Base-by-base conservation (phyloP, 2,797 vertebrate genomes). In the Chelon auratus region DNA sequence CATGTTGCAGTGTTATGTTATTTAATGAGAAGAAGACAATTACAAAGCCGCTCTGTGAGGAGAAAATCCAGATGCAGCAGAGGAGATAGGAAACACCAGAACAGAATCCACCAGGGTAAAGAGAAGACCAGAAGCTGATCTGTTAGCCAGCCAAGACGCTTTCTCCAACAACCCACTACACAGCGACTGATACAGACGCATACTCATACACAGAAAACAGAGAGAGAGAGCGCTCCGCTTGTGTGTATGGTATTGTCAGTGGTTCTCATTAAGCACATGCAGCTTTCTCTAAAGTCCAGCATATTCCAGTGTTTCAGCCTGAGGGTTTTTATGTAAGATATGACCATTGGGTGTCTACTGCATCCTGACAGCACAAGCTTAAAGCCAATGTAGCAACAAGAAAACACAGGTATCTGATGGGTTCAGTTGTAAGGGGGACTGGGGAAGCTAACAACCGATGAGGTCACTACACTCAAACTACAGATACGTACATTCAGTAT, bases 81-180 rank as follows among this genome's bases (percentile, higher is more conserved):
- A 45, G 47, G 47, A 47, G 60, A 52, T 17, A 60, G 53, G 53
- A 78, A 78, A 30, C 53, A 54, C 26, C 33, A 7, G 39, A 81
- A 54, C 62, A 67, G 1, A 11, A 67, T 80, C 60, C 83, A 79
- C 72, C 61, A 59, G 71, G 66, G 68, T 48, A n/a, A 18, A 75
- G 48, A 82, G 43, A 86, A 83, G 68, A 73, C 72, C 47, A 17
- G 66, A 13, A 15, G 67, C 70, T 72, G 14, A 72, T 77, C 58
- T 55, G 51, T 63, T 65, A 75, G 58, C 83, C 79, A 82, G 75
- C 68, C 57, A 47, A 58, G 64, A 70, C 30, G 30, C 54, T 59
- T 47, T 42, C 39, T 9, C 45, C 60, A 56, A 59, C 10, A 45
- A 51, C 43, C 39, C 64, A 24, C 50, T 33, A 39, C 52, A 30